These are phyloP conservation scores for Acrobasis consociella DNA, from an alignment of 2,888 invertebrate species.

Conservation along the genomic window DNA sequence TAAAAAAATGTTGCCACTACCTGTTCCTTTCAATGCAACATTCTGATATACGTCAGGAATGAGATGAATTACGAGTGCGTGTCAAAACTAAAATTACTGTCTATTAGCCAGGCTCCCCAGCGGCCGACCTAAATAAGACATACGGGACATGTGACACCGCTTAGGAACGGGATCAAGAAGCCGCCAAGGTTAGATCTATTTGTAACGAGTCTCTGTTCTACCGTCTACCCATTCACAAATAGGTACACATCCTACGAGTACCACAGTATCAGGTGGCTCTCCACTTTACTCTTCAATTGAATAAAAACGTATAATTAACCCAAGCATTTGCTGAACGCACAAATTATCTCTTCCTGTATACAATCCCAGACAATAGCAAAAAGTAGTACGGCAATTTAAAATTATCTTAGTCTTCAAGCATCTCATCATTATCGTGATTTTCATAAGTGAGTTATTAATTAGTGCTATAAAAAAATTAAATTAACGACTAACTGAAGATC, in stretches of 20 bases:
- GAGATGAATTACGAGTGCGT: neutral
- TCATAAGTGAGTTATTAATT: neutral
- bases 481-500: neutral
- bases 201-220: slow-evolving; percentile 57
- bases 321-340: neutral
- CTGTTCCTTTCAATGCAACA: neutral
- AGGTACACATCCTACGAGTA: slow-evolving; percentile 8
- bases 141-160: slow-evolving; percentile 61
- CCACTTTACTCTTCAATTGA: slow-evolving; percentile 7
- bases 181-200: slow-evolving; percentile 78
- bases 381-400: slow-evolving; percentile 2
- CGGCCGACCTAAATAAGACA: slow-evolving; percentile 66
- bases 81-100: slow-evolving; percentile 43
- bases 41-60: neutral
- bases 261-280: neutral
- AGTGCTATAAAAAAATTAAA: neutral
- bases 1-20: neutral
- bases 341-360: slow-evolving; percentile 3
- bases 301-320: slow-evolving; percentile 12
- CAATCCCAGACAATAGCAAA: slow-evolving; percentile 11
- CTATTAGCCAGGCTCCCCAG: slow-evolving; percentile 55
- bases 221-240: slow-evolving; percentile 12
- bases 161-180: slow-evolving; percentile 75
- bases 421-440: neutral
- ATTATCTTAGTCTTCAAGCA: neutral